Evolutionary conservation across 2,888 invertebrate genomes (phyloP), one percentile per base, ranked within the genome.

Genomic region (Crepidodera aurea): DNA sequence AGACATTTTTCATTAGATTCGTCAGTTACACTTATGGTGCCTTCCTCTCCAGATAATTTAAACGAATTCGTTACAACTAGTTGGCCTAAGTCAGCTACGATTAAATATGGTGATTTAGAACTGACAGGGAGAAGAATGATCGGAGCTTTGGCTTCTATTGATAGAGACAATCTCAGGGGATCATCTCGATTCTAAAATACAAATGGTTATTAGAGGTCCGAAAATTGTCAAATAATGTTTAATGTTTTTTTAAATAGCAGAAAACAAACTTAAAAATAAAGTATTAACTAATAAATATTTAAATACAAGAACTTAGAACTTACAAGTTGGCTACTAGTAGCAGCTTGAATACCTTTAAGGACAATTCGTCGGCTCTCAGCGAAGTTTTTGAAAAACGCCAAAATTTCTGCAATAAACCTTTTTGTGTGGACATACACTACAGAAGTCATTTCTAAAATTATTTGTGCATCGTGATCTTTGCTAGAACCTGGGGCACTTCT

Each of bases 381-480:
- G 78, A 98, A 94, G 76, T 93, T 91, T 50, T 87, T 83, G 67
- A 93, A 90, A 82, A 96, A 97, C 2, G 93, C 90, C 73, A 93
- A 89, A 58, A 96, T 83, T 80, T 96, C 96, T 15, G 90, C 88
- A 51, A 96, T 88, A 83, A 98, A 98, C 55, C 96, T 86, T 77
- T 95, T 94, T 0, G 97, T 96, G 82, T 98, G 96, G 53, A 96
- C 91, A 80, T 96, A 96, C 73, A 92, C 88, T 1, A 97, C 92
- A 0, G 97, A 94, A 0, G 94, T 90, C 93, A 96, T 94, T 74
- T 90, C 88, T 25, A 97, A 79, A 65, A 86, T 85, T 48, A 96
- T 81, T 64, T 87, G 86, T 1, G 89, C 86, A 70, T 94, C 93
- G 77, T 87, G 89, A 70, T 85, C 81, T 34, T 71, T 69, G 16